Base-by-base conservation (phyloP, 1,140 invertebrate species). In the Hyphantria cunea region DNA sequence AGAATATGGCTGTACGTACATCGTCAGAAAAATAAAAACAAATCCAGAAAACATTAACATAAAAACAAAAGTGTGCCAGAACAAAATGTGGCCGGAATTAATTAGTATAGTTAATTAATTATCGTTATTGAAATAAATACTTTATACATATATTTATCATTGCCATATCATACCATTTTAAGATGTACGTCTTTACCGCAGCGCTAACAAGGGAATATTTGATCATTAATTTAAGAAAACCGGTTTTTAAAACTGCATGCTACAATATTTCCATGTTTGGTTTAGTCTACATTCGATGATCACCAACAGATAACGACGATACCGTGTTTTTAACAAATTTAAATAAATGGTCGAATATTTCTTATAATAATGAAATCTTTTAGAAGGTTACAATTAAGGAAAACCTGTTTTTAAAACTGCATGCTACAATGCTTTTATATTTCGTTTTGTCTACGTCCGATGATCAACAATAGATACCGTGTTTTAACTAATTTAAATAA, bases 401-500 rank as follows among this genome's bases (percentile, higher is more conserved):
- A 3, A 25, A 25, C 17, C 17, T 25, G 17, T 25, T 25, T 25
- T 25, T 25, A 3, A 25, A 25, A 25, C 17, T 25, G 37, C n/a
- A 39, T 39, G 37, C 37, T 39, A 39, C 17, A 39, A 10, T 39
- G 12, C 13, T 44, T 3, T 7, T 7, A 44, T 44, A n/a, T 44
- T 44, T 44, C 6, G n/a, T 44, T 13, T 6, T 44, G 41, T 37
- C 41, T 44, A 44, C 11, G 13, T 44, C 13, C 41, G 41, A 44
- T 44, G 41, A n/a, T n/a, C 13, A 6, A 6, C 41, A 13, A 44
- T 44, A 44, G 41, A 44, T 44, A 44, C 0, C 11, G 41, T 12
- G 41, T 44, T 44, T n/a, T 44, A 12, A 44, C 41, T 12, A 44
- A 44, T 44, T 44, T 44, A 44, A 44, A 44, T 44, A 44, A 44